Evolutionary conservation across 2,113 vertebrate species (phyloP), one percentile per base, ranked within the genome.

Genomic region (Gambusia affinis): DNA sequence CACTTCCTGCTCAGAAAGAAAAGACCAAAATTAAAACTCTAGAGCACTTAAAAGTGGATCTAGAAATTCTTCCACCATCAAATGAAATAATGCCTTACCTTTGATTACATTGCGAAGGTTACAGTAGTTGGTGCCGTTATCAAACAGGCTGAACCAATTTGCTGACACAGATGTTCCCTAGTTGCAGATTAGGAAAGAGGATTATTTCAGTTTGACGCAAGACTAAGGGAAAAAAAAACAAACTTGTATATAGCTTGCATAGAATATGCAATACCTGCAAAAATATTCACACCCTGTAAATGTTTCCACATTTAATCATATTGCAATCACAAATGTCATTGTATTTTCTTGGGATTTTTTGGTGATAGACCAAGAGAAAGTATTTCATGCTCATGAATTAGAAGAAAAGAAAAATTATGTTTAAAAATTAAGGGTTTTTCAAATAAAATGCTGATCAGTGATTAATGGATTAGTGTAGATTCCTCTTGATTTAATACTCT

Each of bases 101-200:
- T 85, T 37, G 4, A 89, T 87, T 0, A 92, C 30, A 15, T 86
- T 88, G 73, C 39, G 77, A 14, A 91, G 87, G 78, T 91, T 92
- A 47, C 92, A 91, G 74, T 89, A 91, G 76, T 92, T 93, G 70
- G 87, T 89, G 80, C 86, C 78, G 3, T 84, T 91, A 47, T 92
- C 87, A 24, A 88, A 73, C 63, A 87, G 65, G 63, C 82, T 92
- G 77, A 30, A 80, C 89, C 85, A 92, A 64, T 82, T 76, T 3
- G 66, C 70, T 1, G 89, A 90, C 6, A 60, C 14, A 11, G 90
- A 91, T 3, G 67, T 67, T 67, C 90, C 88, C 90, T 92, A 63
- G 67, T 31, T 29, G 57, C 33, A 33, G 62, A 72, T 12, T 15
- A 63, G 22, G 22, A 57, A 24, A 57, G 10, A 6, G 17, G 8